Base-by-base conservation (phyloP, 23 tunicate genomes). In the Corella eumyota region DNA sequence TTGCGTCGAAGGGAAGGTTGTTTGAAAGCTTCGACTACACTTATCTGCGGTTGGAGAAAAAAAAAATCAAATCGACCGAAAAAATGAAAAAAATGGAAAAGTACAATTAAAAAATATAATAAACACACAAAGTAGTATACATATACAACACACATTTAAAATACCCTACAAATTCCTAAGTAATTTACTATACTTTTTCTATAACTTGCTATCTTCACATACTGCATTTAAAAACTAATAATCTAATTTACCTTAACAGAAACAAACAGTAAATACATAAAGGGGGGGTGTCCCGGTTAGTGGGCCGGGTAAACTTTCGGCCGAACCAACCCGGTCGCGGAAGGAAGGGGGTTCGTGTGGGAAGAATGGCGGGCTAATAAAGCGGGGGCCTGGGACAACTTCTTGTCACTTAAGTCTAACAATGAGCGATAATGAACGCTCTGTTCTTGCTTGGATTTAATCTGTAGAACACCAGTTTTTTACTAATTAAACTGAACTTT, bases 11-110 rank as follows among this genome's bases (percentile, higher is more conserved):
- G 28, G 37, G 61, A 32, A 7, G 88, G 49, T 35, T 88, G 76
- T 67, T 88, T 68, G 71, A 88, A 88, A 4, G 96, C 96, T 33
- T 88, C 77, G 25, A 88, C 88, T 36, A 88, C 96, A 56, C 64
- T 77, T 56, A 88, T 88, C 96, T 88, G 71, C 23, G 26, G 13
- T 19, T 60, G 26, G 13, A 6, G n/a, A 24, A 17, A 60, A 7
- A 15, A 6, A 9, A 30, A 30, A 25, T 11, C 13, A 15, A 53
- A 20, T 53, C 7, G 22, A 23, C 9, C 7, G 24, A n/a, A 20
- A 7, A 13, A 53, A n/a, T 11, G 59, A 53, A 53, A 20, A 6
- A 53, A 11, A 40, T 53, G 59, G 13, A 11, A 53, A n/a, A n/a
- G 59, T 7, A 23, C 9, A 21, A 53, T n/a, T 11, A 23, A 53